These are phyloP conservation scores for Mola mola DNA, from an alignment of 2,113 vertebrate genomes.

Conservation along the genomic window DNA sequence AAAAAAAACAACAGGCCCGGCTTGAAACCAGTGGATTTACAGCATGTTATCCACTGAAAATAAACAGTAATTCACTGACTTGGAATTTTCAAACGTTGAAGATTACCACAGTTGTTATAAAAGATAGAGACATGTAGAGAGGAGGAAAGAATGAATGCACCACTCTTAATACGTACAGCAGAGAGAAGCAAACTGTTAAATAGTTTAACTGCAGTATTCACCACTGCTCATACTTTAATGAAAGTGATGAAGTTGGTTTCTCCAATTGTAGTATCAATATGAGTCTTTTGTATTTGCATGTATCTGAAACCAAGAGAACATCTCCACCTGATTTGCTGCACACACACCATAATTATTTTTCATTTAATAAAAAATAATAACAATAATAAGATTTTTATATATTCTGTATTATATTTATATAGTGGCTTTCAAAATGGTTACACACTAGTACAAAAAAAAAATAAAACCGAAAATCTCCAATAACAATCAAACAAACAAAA, in stretches of 20 bases:
- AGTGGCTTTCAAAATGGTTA: too few species aligned
- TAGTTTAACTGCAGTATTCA: neutral
- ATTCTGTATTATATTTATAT: too few species aligned
- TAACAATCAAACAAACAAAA: too few species aligned
- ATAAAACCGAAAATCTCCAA: too few species aligned
- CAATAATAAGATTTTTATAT: too few species aligned
- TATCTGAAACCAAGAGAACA: neutral
- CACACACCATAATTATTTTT: neutral
- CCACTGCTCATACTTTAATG: neutral
- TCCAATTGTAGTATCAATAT: neutral
- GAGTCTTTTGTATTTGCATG: neutral
- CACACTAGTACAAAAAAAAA: too few species aligned
- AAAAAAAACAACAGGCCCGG: neutral
- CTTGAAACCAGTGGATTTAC: too few species aligned
- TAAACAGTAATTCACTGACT: neutral
- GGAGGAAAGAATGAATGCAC: neutral
- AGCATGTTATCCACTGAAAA: too few species aligned
- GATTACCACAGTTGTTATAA: neutral
- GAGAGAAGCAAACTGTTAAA: neutral
- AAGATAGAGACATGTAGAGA: too few species aligned
- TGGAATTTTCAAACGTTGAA: neutral
- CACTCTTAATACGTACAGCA: neutral
- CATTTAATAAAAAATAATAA: too few species aligned
- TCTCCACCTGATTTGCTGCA: neutral
- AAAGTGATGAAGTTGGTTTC: neutral